Base-by-base conservation (phyloP, 2,888 invertebrate species). In the Cetonia aurata region DNA sequence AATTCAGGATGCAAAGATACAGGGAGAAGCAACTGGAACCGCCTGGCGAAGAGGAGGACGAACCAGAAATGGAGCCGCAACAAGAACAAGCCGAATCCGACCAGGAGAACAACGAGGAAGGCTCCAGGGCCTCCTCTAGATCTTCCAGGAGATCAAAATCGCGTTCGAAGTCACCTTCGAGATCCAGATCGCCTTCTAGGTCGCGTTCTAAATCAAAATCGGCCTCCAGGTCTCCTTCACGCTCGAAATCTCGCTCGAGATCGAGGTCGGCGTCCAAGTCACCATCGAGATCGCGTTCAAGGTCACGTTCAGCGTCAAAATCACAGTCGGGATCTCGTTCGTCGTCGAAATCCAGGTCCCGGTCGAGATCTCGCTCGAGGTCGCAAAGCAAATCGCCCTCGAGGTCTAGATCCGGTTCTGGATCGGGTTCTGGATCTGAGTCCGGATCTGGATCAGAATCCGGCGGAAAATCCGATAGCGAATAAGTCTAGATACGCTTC, bases 1-100 rank as follows among this genome's bases (percentile, higher is more conserved):
- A 98, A 83, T 93, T 93, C 81, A 90, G 93, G 73, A 94, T 96
- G 90, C 94, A 97, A 75, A 86, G 95, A 62, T 91, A 92, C 73
- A 86, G 98, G 53, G 94, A 97, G 85, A 92, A 91, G 75, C 95
- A 96, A 82, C 86, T 98, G 33, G 97, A 98, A 82, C 95, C 96
- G 1, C 90, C 93, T 3, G 91, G 91, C 82, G 88, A 89, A 76
- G 88, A 89, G 70, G 88, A 90, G 76, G 90, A 90, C 60, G 90
- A 90, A 53, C 90, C 90, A 71, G 89, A 89, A 74, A 87, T 88
- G 75, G 88, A 88, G 70, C 83, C 78, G 13, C 80, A 81, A 17
- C 74, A 86, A 83, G 87, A 86, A 70, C 90, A 90, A 73, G 90
- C 90, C 0, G 92, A 91, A n/a, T 72, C 75, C 19, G 76, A 75